phyloP scores from a whole-genome alignment of 2,797 vertebrate species.

The Kryptopterus vitreolus region DNA sequence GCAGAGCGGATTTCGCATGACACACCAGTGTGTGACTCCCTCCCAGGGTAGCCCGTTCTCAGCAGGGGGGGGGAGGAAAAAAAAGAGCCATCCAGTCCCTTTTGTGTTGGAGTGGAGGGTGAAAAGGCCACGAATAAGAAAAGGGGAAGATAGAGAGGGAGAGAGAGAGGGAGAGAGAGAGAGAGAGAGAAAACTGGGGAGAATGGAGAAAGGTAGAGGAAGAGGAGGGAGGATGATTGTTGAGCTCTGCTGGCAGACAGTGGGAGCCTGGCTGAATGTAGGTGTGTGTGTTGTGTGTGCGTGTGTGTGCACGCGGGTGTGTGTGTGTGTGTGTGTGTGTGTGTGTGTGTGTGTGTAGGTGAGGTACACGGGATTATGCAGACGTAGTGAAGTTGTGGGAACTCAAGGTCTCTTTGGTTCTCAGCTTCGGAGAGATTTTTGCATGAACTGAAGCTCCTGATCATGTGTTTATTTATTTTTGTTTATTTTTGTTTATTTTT shows the following conservation, averaged over 20 bases:
- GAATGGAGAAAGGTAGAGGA: conserved; percentile 31
- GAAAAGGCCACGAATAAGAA: conserved; percentile 56
- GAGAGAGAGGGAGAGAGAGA: conserved; percentile 13
- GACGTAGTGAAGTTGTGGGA: conserved; percentile 29
- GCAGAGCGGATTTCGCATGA: too few species aligned
- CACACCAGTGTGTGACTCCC: conserved; percentile 31
- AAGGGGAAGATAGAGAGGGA: conserved; percentile 4
- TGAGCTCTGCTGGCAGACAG: conserved; percentile 36
- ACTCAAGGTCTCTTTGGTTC: conserved; percentile 30
- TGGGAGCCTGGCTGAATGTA: conserved; percentile 14
- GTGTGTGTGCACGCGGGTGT: conserved; percentile 10
- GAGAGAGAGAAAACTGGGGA: too few species aligned
- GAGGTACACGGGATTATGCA: conserved; percentile 1
- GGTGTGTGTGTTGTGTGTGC: conserved; percentile 1
- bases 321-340: not conserved
- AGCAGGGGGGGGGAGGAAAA: conserved; percentile 46
- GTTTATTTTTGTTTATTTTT: too few species aligned
- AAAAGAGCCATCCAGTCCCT: conserved; percentile 39
- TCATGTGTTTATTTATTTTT: not conserved
- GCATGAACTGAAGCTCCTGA: not conserved
- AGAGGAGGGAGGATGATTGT: conserved; percentile 37
- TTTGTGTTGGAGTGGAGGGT: conserved; percentile 55
- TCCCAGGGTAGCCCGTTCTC: conserved; percentile 24
- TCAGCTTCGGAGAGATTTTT: conserved; percentile 1
- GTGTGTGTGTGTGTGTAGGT: not conserved